Evolutionary conservation across 2,113 vertebrate genomes (phyloP).

Genomic region (Amphiprion ocellaris): DNA sequence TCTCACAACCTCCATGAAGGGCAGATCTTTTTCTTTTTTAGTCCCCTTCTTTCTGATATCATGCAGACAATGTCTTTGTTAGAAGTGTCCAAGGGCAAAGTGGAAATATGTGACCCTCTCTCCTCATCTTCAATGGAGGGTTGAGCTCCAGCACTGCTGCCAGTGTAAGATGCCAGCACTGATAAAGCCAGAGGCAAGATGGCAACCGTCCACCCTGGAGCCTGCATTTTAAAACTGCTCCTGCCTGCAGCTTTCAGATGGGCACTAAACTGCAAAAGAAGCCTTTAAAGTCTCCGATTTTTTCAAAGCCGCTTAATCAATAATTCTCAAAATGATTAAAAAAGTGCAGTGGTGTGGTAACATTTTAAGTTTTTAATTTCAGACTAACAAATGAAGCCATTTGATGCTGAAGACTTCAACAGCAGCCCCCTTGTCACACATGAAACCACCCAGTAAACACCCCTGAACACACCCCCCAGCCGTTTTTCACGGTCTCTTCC

Average conservation of each 20-base stretch:
- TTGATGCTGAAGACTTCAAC: not conserved
- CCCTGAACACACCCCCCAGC: conserved; percentile 11
- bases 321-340: not conserved
- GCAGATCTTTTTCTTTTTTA: conserved; percentile 9
- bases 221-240: conserved; percentile 73
- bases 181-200: conserved; percentile 75
- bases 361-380: not conserved
- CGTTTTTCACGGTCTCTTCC: conserved; percentile 46
- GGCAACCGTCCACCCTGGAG: conserved; percentile 76
- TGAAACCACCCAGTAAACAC: conserved; percentile 43
- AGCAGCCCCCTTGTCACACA: conserved; percentile 8
- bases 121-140: conserved; percentile 49
- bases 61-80: conserved; percentile 57
- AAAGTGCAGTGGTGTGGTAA: not conserved
- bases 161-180: conserved; percentile 73
- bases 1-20: conserved; percentile 22
- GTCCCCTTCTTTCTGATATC: not conserved
- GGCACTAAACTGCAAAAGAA: conserved; percentile 35
- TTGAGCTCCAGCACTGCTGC: conserved; percentile 55
- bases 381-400: too few species aligned
- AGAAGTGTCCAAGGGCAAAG: conserved; percentile 51
- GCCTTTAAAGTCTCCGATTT: conserved; percentile 9
- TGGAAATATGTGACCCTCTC: conserved; percentile 56
- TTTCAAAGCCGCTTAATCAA: not conserved
- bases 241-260: conserved; percentile 74